Conservation (phyloP, 2,113 vertebrate genomes). For the Bolborhynchus lineola region DNA sequence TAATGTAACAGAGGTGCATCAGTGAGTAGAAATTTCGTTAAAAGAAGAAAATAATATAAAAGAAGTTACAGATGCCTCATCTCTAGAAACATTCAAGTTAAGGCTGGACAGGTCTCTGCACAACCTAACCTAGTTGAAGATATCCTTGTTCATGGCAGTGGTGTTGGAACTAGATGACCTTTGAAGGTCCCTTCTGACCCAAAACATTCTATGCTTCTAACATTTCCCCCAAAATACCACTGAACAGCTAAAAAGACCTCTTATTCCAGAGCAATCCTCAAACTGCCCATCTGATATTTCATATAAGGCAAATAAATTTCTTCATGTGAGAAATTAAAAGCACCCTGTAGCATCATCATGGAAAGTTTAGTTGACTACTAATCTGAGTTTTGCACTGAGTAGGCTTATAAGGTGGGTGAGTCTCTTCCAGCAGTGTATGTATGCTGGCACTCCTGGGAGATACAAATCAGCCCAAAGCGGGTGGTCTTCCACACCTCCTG, state of each 20-base stretch:
- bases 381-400: not conserved
- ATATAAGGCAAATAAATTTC: not conserved
- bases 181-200: not conserved
- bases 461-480: not conserved
- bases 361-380: not conserved
- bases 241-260: not conserved
- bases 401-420: not conserved
- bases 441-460: not conserved
- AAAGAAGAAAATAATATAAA: not conserved
- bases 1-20: not conserved
- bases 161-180: not conserved
- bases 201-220: not conserved
- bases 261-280: not conserved
- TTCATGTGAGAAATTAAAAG: not conserved
- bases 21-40: not conserved
- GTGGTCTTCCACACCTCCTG: not conserved
- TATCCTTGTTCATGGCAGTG: not conserved
- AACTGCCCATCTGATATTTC: not conserved
- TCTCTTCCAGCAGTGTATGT: not conserved
- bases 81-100: not conserved
- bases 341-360: not conserved
- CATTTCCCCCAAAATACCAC: not conserved
- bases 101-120: accelerated
- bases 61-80: not conserved
- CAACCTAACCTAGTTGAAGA: not conserved